A percentile compares a stretch with the other conserved stretches of the same genome.
phyloP scores from a whole-genome alignment of 2,113 vertebrate species.

The Peucedramus taeniatus region DNA sequence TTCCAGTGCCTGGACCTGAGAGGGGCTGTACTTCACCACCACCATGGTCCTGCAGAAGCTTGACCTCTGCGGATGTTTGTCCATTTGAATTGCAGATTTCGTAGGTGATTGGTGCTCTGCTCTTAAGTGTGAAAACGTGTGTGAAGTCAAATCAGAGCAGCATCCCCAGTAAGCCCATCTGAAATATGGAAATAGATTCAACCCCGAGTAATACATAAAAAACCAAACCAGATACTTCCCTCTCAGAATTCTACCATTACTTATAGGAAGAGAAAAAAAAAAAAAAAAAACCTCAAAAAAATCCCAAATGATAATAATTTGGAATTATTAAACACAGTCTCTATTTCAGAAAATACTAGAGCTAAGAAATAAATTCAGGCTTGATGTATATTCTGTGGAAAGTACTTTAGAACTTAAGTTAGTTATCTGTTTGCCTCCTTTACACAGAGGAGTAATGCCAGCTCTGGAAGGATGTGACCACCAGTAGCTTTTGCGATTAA shows the following conservation, averaged over 20 bases:
- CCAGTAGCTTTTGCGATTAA: background rate
- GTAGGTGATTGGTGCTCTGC: background rate
- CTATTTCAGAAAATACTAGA: background rate
- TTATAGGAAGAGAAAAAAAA: background rate
- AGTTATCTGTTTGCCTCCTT: background rate
- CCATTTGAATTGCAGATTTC: background rate
- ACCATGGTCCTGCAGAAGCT: background rate
- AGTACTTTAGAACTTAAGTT: background rate
- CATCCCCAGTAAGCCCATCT: background rate
- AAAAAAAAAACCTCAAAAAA: background rate
- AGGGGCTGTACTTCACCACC: background rate
- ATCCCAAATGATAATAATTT: background rate
- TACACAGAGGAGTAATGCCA: background rate
- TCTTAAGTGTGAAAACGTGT: background rate
- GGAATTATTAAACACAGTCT: background rate
- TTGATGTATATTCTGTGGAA: background rate
- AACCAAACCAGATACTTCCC: background rate
- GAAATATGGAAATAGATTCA: background rate
- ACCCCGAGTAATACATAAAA: background rate
- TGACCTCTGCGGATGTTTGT: background rate
- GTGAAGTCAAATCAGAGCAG: background rate
- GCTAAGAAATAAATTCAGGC: background rate
- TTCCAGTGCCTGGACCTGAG: background rate
- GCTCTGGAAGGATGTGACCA: background rate
- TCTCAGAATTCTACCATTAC: background rate